phyloP scores from a whole-genome alignment of 2,888 invertebrate species.

The Agonopterix subpropinquella region DNA sequence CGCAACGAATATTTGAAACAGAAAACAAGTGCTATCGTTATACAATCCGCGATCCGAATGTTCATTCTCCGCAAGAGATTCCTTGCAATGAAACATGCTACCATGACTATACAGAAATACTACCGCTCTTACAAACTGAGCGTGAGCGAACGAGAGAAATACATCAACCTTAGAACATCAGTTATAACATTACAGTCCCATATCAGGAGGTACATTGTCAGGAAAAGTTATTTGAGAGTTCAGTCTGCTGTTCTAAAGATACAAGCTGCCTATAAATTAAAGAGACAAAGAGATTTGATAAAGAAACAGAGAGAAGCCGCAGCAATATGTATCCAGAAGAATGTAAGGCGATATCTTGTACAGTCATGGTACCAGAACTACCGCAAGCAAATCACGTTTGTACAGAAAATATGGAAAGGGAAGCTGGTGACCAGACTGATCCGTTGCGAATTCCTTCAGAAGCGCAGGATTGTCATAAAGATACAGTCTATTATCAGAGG shows the following conservation, averaged over 20 bases:
- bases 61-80: constrained; percentile 32
- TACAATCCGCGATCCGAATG: constrained; percentile 57
- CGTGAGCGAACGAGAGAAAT: constrained; percentile 17
- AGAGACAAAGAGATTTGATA: constrained; percentile 23
- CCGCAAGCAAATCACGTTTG: constrained; percentile 32
- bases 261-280: constrained; percentile 54
- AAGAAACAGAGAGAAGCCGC: constrained; percentile 33
- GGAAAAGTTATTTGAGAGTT: constrained; percentile 37
- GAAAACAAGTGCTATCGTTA: constrained; percentile 31
- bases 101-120: constrained; percentile 47
- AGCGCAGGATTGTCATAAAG: constrained; percentile 36
- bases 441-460: constrained; percentile 46
- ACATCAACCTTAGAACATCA: constrained; percentile 15
- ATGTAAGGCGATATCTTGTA: constrained; percentile 42
- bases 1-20: constrained; percentile 34
- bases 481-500: constrained; percentile 67
- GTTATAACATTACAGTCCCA: constrained; percentile 32
- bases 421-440: constrained; percentile 46
- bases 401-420: constrained; percentile 62
- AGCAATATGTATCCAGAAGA: constrained; percentile 49
- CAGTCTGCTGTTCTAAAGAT: constrained; percentile 36
- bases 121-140: constrained; percentile 46
- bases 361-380: constrained; percentile 37
- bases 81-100: constrained; percentile 25
- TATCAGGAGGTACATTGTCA: constrained; percentile 36